A percentile compares a stretch with the other conserved stretches of the same genome.
Evolutionary conservation across 1,140 invertebrate species (phyloP).

Genomic region (Anoplolepis gracilipes): DNA sequence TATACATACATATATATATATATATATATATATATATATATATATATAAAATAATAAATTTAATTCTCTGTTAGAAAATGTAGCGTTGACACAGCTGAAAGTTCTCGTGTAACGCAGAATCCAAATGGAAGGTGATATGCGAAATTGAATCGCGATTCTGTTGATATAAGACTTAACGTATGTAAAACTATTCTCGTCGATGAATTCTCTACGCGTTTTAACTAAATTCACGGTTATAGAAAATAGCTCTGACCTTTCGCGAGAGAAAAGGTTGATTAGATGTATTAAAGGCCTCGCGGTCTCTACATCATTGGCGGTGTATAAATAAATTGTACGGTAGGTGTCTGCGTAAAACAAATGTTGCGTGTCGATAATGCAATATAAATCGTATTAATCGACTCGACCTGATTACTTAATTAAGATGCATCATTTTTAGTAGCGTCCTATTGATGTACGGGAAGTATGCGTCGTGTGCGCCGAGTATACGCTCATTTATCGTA

Average conservation of each 20-base stretch:
- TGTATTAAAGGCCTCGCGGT: conserved; percentile 25
- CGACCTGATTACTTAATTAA: conserved; percentile 30
- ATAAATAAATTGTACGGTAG: conserved; percentile 49
- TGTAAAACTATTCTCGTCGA: neutral
- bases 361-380: conserved; percentile 40
- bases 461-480: neutral
- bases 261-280: conserved; percentile 34
- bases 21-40: conserved; percentile 30
- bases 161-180: neutral
- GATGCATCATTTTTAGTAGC: conserved; percentile 13
- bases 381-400: neutral
- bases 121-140: conserved; percentile 20
- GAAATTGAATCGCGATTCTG: conserved; percentile 38
- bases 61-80: conserved; percentile 27
- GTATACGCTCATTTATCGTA: conserved; percentile 33
- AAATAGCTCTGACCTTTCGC: conserved; percentile 58
- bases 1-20: neutral
- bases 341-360: conserved; percentile 51
- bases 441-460: neutral
- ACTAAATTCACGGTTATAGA: conserved; percentile 45
- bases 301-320: conserved; percentile 36
- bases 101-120: conserved; percentile 5
- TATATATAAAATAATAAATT: neutral
- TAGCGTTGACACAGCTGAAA: conserved; percentile 12
- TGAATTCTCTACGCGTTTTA: conserved; percentile 48